phyloP scores from a whole-genome alignment of 2,888 invertebrate genomes.

The Tillus elongatus region DNA sequence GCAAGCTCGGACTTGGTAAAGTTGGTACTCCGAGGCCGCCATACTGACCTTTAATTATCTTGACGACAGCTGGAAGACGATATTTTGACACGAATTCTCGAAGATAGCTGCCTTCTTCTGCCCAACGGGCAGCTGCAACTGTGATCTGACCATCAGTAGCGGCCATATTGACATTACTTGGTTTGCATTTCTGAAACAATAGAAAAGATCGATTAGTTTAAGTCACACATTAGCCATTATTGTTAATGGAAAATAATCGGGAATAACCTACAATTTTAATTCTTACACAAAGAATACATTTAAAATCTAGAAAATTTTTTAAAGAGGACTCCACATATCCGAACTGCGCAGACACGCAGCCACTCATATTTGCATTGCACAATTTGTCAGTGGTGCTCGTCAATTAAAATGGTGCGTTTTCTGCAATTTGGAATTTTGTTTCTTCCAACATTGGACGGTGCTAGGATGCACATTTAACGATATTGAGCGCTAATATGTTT shows the following conservation, averaged over 20 bases:
- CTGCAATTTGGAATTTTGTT: too few relatives aligned
- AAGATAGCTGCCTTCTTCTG: constrained; percentile 64
- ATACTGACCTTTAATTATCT: constrained; percentile 90
- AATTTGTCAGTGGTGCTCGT: too few relatives aligned
- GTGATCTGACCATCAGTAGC: constrained; percentile 86
- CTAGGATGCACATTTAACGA: too few relatives aligned
- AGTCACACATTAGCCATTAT: constrained; percentile 19
- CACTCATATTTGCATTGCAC: too few relatives aligned
- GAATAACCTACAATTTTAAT: too few relatives aligned
- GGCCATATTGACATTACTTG: constrained; percentile 55
- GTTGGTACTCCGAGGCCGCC: constrained; percentile 84
- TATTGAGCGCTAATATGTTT: too few relatives aligned
- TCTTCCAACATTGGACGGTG: too few relatives aligned
- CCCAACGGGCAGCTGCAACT: constrained; percentile 72
- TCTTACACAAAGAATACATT: too few relatives aligned
- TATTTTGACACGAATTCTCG: constrained; percentile 64
- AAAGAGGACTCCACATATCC: too few relatives aligned
- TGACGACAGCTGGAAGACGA: constrained; percentile 74
- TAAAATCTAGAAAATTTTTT: too few relatives aligned
- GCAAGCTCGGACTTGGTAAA: constrained; percentile 74
- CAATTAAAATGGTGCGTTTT: too few relatives aligned
- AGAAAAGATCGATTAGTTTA: constrained; percentile 17
- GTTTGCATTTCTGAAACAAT: constrained; percentile 48
- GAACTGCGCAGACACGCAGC: too few relatives aligned
- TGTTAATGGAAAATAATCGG: not conserved